Evolutionary conservation across 2,113 vertebrate genomes (phyloP).

Genomic region (Ageneiosus marmoratus): DNA sequence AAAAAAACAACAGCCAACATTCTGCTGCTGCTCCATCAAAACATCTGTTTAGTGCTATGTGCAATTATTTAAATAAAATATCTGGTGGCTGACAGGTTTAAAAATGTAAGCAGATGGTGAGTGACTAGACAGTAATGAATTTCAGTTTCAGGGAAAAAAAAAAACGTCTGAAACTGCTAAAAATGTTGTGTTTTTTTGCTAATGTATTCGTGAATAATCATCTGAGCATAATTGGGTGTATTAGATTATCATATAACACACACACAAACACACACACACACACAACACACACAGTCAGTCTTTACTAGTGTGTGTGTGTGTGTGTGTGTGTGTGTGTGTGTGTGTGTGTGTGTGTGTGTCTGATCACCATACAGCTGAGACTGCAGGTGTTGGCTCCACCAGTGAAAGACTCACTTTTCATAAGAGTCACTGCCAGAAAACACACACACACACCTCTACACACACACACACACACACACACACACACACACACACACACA

Average conservation of each 20-base stretch:
- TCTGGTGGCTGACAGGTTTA: not conserved
- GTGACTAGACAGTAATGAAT: not conserved
- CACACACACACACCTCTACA: slow-evolving; percentile 47
- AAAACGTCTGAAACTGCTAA: slow-evolving; percentile 4
- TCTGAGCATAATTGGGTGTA: not conserved
- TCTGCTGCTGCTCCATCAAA: not conserved
- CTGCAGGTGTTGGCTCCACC: slow-evolving; percentile 51
- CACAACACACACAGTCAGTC: too few relatives aligned
- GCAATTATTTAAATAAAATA: slow-evolving; percentile 1
- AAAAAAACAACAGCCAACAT: too few relatives aligned
- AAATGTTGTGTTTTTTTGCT: not conserved
- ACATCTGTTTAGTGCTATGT: not conserved
- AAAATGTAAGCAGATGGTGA: slow-evolving; percentile 1
- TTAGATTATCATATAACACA: slow-evolving; percentile 3
- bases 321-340: not conserved
- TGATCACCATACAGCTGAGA: slow-evolving; percentile 56
- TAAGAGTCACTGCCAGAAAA: slow-evolving; percentile 47
- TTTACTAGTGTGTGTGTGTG: too few relatives aligned
- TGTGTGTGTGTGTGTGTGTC: slow-evolving; percentile 39
- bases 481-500: slow-evolving; percentile 9
- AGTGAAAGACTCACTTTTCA: slow-evolving; percentile 53
- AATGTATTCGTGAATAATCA: not conserved
- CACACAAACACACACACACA: not conserved
- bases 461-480: slow-evolving; percentile 3
- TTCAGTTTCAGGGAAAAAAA: not conserved